These are phyloP conservation scores for Eurystomus gularis DNA, from an alignment of 2,113 vertebrate species.

Conservation along the genomic window DNA sequence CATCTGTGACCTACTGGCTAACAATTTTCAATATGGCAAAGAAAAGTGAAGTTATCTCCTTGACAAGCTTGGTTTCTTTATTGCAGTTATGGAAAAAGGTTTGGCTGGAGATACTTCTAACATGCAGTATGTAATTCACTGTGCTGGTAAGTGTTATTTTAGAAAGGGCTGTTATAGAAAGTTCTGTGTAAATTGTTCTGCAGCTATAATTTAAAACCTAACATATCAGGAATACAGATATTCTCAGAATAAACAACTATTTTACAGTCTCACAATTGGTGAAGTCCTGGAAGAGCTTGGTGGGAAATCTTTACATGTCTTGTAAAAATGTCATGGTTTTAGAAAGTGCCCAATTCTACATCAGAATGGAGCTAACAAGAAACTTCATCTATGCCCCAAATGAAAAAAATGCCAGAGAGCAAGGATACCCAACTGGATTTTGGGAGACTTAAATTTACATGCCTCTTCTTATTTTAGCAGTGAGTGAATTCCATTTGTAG, in stretches of 20 bases:
- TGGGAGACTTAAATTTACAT: background rate
- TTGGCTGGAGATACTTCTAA: background rate
- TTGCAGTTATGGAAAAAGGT: background rate
- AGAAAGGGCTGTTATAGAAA: background rate
- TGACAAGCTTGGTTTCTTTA: background rate
- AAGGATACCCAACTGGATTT: background rate
- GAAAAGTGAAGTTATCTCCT: background rate
- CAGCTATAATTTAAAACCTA: background rate
- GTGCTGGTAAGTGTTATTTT: background rate
- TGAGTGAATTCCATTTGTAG: background rate
- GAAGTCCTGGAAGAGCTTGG: background rate
- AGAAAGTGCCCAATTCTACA: background rate
- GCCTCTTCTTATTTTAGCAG: background rate
- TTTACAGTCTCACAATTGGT: background rate
- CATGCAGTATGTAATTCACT: background rate
- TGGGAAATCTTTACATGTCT: background rate
- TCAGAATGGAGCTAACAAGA: background rate
- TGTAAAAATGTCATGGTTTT: background rate
- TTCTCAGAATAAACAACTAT: background rate
- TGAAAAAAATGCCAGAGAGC: background rate
- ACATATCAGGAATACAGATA: background rate
- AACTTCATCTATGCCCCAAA: background rate
- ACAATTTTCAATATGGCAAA: background rate
- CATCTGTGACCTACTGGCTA: background rate
- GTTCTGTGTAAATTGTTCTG: background rate